These are phyloP conservation scores for Pedionomus torquatus DNA, from an alignment of 2,113 vertebrate genomes.

Conservation along the genomic window DNA sequence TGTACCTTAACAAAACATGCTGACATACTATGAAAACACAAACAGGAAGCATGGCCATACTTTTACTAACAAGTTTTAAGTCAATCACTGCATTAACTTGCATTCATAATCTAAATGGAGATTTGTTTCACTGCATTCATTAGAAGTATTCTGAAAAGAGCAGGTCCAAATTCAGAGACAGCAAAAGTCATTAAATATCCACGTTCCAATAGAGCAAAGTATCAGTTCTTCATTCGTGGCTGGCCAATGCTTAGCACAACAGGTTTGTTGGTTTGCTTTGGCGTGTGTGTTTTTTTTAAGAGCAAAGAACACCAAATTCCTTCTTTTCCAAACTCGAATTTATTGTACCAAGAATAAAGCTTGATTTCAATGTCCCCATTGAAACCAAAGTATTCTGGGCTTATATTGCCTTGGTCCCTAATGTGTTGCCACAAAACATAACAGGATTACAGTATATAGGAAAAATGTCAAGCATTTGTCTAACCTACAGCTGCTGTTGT, in stretches of 20 bases:
- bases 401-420: background rate
- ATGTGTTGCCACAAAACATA: background rate
- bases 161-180: background rate
- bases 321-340: background rate
- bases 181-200: background rate
- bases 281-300: too few species aligned
- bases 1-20: background rate
- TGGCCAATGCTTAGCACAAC: background rate
- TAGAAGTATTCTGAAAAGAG: background rate
- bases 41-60: background rate
- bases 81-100: background rate
- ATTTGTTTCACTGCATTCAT: background rate
- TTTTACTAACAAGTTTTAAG: background rate
- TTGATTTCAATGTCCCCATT: background rate
- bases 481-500: background rate
- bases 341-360: background rate
- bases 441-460: background rate
- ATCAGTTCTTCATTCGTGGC: background rate
- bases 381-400: background rate
- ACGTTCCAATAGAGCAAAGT: background rate
- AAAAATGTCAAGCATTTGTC: background rate
- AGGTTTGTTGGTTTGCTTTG: background rate
- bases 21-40: background rate
- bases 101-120: background rate
- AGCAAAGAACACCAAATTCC: background rate